These are phyloP conservation scores for Dinothrombium tinctorium DNA, from an alignment of 1,140 invertebrate genomes.

Conservation along the genomic window DNA sequence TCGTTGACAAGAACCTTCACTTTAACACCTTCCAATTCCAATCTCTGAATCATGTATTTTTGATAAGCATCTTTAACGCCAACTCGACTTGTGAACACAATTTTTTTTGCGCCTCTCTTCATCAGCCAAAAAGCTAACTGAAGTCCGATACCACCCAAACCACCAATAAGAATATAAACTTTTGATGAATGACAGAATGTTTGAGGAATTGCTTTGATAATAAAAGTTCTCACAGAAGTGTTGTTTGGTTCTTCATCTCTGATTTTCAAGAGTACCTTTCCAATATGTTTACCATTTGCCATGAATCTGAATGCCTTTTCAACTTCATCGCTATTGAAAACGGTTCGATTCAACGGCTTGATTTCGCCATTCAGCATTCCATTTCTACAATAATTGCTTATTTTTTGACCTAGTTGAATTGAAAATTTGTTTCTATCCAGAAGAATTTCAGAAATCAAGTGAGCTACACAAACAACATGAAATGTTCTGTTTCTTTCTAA, in stretches of 20 bases:
- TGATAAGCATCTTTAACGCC: constrained; percentile 73
- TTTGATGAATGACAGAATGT: background rate
- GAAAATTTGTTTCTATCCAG: constrained; percentile 15
- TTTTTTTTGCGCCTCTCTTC: constrained; percentile 23
- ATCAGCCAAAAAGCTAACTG: constrained; percentile 37
- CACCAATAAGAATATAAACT: constrained; percentile 54
- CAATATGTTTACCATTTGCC: constrained; percentile 90
- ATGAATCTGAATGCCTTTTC: constrained; percentile 84
- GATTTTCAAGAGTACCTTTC: constrained; percentile 43
- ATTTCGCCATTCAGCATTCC: constrained; percentile 66
- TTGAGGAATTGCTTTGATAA: background rate
- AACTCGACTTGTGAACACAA: constrained; percentile 68
- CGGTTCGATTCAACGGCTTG: constrained; percentile 47
- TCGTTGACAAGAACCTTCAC: too few relatives aligned
- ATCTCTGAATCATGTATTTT: too few relatives aligned
- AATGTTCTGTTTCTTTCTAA: constrained; percentile 87
- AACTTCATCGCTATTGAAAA: constrained; percentile 57
- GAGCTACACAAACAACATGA: constrained; percentile 81
- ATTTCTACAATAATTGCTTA: constrained; percentile 36
- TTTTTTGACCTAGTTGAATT: background rate
- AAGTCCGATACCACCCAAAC: constrained; percentile 79
- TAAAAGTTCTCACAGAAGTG: too few relatives aligned
- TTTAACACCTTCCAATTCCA: too few relatives aligned
- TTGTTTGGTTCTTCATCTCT: constrained; percentile 19
- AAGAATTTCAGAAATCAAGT: constrained; percentile 49